These are phyloP conservation scores for Cuculus canorus DNA, from an alignment of 2,797 vertebrate species.

Conservation along the genomic window DNA sequence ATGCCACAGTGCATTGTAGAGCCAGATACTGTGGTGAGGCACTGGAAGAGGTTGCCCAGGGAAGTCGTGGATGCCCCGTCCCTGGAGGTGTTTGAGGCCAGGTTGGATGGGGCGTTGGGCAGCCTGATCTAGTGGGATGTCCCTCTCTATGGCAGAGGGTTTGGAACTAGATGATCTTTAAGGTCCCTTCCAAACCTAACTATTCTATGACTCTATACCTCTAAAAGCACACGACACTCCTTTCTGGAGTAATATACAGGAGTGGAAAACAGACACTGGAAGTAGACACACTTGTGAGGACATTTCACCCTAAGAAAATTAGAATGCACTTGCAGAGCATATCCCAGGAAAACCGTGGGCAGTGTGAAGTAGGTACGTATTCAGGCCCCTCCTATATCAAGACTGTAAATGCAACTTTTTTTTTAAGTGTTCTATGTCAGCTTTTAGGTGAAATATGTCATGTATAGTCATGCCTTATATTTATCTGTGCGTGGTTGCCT, in stretches of 20 bases:
- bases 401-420: neutral
- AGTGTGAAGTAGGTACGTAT: rapidly evolving
- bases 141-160: too few species aligned
- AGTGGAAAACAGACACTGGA: neutral
- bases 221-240: neutral
- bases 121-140: too few species aligned
- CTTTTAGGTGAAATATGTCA: neutral
- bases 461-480: neutral
- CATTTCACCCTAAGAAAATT: neutral
- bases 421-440: neutral
- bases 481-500: neutral
- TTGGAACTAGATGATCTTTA: too few species aligned
- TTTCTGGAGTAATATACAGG: neutral
- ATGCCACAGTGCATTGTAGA: neutral
- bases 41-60: too few species aligned
- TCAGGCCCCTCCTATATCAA: neutral
- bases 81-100: too few species aligned
- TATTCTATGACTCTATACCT: too few species aligned
- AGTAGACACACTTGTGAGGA: neutral
- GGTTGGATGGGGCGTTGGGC: too few species aligned
- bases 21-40: too few species aligned
- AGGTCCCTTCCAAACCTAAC: too few species aligned
- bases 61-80: too few species aligned
- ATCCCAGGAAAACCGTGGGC: neutral
- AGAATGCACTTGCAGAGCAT: neutral